Conservation (phyloP, 2,113 vertebrate genomes). For the Dromas ardeola region DNA sequence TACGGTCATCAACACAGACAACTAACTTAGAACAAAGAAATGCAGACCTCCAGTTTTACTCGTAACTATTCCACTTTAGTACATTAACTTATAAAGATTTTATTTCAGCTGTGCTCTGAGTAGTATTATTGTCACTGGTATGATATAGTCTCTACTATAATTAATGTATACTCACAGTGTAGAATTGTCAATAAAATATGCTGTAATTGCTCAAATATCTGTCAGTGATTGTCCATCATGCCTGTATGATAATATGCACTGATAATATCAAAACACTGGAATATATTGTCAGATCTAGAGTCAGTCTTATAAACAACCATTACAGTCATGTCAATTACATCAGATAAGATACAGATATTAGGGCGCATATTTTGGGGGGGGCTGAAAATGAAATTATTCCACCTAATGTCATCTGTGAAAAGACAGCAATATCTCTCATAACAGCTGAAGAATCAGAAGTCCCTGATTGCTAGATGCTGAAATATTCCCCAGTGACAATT, state of each 20-base stretch:
- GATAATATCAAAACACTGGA: constrained; percentile 50
- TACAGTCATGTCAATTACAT: constrained; percentile 49
- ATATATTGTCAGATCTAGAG: constrained; percentile 48
- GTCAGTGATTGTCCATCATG: constrained; percentile 52
- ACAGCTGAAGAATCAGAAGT: constrained; percentile 58
- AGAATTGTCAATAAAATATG: constrained; percentile 55
- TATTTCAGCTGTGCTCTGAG: background rate
- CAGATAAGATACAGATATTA: constrained; percentile 46
- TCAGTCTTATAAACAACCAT: constrained; percentile 49
- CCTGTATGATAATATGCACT: background rate
- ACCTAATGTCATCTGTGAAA: constrained; percentile 51
- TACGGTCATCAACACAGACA: background rate
- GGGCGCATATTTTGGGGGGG: background rate
- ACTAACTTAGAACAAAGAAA: constrained; percentile 1
- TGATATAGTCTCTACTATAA: constrained; percentile 3
- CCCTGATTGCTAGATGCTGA: constrained; percentile 43
- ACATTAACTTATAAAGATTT: constrained; percentile 6
- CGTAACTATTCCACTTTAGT: background rate
- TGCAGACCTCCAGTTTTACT: background rate
- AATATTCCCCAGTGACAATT: constrained; percentile 50
- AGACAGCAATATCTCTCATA: constrained; percentile 52
- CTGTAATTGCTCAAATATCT: constrained; percentile 49
- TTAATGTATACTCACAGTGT: constrained; percentile 31
- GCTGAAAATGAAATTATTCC: constrained; percentile 54
- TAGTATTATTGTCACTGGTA: background rate